phyloP scores from a whole-genome alignment of 2,113 vertebrate species.

The Aphelocoma coerulescens region DNA sequence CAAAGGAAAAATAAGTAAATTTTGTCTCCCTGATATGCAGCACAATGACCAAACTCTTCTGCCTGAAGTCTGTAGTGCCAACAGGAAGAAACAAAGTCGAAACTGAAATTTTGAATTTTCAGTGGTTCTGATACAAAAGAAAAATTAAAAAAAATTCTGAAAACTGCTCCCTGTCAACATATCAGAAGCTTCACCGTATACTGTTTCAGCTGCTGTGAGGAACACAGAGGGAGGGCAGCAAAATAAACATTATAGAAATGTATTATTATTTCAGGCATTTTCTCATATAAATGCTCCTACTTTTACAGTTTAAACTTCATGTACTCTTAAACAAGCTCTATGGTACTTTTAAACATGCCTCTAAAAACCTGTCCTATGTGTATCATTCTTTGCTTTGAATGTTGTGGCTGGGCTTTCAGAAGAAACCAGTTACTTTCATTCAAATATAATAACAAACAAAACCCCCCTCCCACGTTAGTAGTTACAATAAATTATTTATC shows the following conservation, averaged over 20 bases:
- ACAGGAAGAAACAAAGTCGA: not conserved
- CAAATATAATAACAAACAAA: rapidly evolving
- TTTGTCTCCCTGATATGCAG: not conserved
- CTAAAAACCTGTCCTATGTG: not conserved
- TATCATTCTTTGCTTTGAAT: not conserved
- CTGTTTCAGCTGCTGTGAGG: not conserved
- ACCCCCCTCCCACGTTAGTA: not conserved
- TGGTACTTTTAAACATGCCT: not conserved
- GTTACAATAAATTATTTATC: not conserved
- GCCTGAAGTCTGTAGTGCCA: not conserved
- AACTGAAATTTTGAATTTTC: not conserved
- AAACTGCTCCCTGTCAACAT: rapidly evolving
- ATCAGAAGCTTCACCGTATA: not conserved
- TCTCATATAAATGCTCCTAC: not conserved
- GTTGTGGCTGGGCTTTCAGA: not conserved
- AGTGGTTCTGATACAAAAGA: not conserved
- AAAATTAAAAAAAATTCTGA: not conserved
- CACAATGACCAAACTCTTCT: not conserved
- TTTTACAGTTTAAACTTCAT: not conserved
- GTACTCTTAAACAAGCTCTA: not conserved
- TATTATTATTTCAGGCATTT: not conserved
- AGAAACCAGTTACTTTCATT: not conserved
- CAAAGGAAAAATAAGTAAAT: not conserved
- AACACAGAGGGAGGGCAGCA: not conserved
- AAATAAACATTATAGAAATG: not conserved